Evolutionary conservation across 1,140 invertebrate species (phyloP), one percentile per base, ranked within the genome.

Genomic region (Euglossa dilemma): DNA sequence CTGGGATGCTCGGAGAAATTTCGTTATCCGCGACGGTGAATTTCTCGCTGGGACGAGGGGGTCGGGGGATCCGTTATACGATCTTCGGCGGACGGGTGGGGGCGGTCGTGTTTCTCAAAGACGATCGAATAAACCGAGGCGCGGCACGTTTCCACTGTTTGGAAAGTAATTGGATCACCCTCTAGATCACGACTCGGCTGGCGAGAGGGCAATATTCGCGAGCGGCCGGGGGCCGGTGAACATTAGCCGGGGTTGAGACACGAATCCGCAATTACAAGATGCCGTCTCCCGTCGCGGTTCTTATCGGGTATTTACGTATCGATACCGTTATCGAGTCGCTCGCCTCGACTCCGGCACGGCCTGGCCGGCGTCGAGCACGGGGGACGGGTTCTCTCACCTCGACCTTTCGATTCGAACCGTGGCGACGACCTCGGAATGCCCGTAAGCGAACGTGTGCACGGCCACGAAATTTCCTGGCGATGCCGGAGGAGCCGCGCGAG

Each of bases 231-330:
- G 66, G 1, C 67, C 50, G 84, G 36, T 47, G 86, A 84, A 90
- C 88, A 84, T 90, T 87, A 87, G 74, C 83, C 52, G 6, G 70
- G 69, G 69, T 75, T 84, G 74, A 73, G 87, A 91, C 90, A 91
- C 83, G 87, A 90, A 85, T 90, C 73, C 80, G 86, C 89, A 89
- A 91, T 90, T 91, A 87, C 86, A 91, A 91, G 91, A 87, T 78
- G 80, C 72, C 89, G 56, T 71, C n/a, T 45, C 77, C 79, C 64
- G 18, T 72, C 76, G 56, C 72, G 47, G 61, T 81, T 84, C 84
- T 90, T 88, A 88, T 86, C 85, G 84, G 86, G 75, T 90, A 90
- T 90, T 87, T 89, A 91, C 86, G 83, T 88, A 90, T 91, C 88
- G 89, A 91, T 87, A 89, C 76, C 86, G 85, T 83, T 88, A 90